phyloP scores from a whole-genome alignment of 2,888 invertebrate species.

The Erebia epiphron region DNA sequence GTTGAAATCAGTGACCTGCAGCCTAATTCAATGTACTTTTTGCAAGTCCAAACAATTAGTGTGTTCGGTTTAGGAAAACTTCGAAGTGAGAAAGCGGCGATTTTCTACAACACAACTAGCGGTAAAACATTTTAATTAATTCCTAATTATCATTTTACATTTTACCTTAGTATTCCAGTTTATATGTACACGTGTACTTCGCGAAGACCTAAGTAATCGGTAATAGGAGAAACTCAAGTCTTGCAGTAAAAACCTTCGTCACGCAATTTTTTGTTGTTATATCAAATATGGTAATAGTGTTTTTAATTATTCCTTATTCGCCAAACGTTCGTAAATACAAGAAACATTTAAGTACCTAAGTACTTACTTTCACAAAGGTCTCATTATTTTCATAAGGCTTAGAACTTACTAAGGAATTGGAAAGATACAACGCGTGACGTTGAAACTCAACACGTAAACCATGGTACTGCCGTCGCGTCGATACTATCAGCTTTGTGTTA shows the following conservation, averaged over 20 bases:
- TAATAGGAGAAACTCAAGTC: slow-evolving; percentile 2
- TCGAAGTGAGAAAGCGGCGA: slow-evolving; percentile 87
- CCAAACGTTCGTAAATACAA: too few relatives aligned
- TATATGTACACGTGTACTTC: not conserved
- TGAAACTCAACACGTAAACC: not conserved
- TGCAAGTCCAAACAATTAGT: slow-evolving; percentile 90
- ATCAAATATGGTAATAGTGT: too few relatives aligned
- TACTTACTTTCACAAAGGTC: too few relatives aligned
- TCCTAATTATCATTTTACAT: slow-evolving; percentile 9
- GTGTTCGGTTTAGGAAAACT: slow-evolving; percentile 86
- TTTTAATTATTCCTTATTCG: too few relatives aligned
- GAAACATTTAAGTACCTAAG: too few relatives aligned
- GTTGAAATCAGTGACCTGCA: slow-evolving; percentile 86
- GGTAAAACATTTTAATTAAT: slow-evolving; percentile 43
- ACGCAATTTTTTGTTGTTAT: slow-evolving; percentile 1
- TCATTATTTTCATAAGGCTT: too few relatives aligned
- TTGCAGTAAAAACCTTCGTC: not conserved
- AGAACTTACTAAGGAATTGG: not conserved
- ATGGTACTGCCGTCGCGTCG: too few relatives aligned
- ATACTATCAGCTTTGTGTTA: too few relatives aligned
- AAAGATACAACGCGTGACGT: not conserved
- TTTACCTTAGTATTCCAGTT: slow-evolving; percentile 7
- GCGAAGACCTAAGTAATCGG: not conserved
- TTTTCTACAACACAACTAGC: slow-evolving; percentile 87
- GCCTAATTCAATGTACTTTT: slow-evolving; percentile 88